Base-by-base conservation (phyloP, 2,888 invertebrate genomes). In the Dromius quadrimaculatus region DNA sequence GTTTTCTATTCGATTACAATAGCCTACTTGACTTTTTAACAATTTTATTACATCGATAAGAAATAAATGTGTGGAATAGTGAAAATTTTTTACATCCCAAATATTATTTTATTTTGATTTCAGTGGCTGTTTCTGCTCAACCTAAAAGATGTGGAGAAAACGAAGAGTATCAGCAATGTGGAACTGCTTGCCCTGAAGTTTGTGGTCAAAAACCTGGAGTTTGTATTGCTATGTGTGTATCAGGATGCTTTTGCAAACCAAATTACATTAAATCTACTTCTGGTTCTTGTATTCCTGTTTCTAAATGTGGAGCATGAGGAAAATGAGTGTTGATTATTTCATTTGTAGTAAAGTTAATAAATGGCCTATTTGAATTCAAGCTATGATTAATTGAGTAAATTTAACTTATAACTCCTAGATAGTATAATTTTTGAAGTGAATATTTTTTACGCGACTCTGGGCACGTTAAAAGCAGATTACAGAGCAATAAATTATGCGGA, bases 41-140 rank as follows among this genome's bases (percentile, higher is more conserved):
- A n/a, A n/a, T n/a, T n/a, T n/a, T n/a, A n/a, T n/a, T 62, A 36
- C 15, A 19, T 8, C n/a, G 13, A 23, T 11, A 41, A 36, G 22
- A 20, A 38, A 38, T 38, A 61, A 61, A 17, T 68, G 71, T n/a
- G 15, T 23, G 6, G 64, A 65, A 22, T 38, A 36, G 23, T 22
- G 41, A 9, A 70, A 70, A 6, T 70, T 36, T 57, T 20, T 65
- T 15, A n/a, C n/a, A n/a, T n/a, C n/a, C n/a, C n/a, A n/a, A n/a
- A n/a, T n/a, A n/a, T n/a, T n/a, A n/a, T n/a, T n/a, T n/a, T n/a
- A n/a, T 59, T 41, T 34, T 8, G 22, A 4, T 38, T 11, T 20
- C 11, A 9, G 36, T 23, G 1, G 61, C 9, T 8, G 4, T 20
- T 2, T 20, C 20, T 19, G 22, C 5, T 6, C 23, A 22, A 43